Percentiles rank a stretch among this genome's conserved stretches.
These are phyloP conservation scores for Manis javanica DNA, from an alignment of 2,797 vertebrate genomes.

Conservation along the genomic window DNA sequence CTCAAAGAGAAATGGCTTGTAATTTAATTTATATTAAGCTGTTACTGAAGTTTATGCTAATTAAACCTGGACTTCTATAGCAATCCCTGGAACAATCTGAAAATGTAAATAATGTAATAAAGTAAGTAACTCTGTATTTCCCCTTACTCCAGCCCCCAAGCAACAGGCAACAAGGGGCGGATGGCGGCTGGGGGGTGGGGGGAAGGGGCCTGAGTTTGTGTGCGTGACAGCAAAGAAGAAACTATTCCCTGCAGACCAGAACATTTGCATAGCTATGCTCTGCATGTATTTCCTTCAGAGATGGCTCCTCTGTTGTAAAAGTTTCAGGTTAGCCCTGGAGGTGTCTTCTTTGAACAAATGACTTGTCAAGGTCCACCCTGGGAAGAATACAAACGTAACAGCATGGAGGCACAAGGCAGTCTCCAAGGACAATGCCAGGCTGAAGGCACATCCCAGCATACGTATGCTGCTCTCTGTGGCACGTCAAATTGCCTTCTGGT, in stretches of 20 bases:
- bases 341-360: conserved; percentile 71
- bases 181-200: background rate
- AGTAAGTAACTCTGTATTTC: conserved; percentile 64
- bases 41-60: conserved; percentile 76
- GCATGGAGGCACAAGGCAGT: conserved; percentile 12
- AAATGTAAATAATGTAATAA: conserved; percentile 81
- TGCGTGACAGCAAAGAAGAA: background rate
- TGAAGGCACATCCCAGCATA: background rate
- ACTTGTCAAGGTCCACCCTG: conserved; percentile 55
- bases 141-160: background rate
- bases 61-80: conserved; percentile 79
- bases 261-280: conserved; percentile 50
- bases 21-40: conserved; percentile 83
- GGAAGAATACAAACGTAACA: conserved; percentile 68
- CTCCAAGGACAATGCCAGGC: conserved; percentile 23
- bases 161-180: background rate
- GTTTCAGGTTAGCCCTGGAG: conserved; percentile 66
- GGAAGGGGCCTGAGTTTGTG: background rate
- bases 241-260: background rate
- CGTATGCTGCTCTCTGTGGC: background rate
- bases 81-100: conserved; percentile 74
- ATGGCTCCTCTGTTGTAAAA: conserved; percentile 43
- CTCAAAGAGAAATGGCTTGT: conserved; percentile 77
- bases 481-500: background rate
- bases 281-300: conserved; percentile 59